Evolutionary conservation across 92 coral and sea anemone species (phyloP).

Genomic region (Porites evermanni): DNA sequence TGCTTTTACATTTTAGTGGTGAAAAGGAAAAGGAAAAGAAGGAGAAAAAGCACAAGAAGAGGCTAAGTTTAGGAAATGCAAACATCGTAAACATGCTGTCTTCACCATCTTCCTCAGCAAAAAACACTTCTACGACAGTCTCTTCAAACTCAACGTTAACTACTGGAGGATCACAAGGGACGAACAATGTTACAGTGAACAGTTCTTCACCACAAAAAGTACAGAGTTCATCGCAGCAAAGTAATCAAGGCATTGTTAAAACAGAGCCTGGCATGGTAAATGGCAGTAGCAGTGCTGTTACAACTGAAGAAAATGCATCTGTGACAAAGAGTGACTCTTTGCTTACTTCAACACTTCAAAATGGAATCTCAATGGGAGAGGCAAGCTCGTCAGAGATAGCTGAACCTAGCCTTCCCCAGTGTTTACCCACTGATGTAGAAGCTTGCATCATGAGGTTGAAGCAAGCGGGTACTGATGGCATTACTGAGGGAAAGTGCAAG

Average conservation of each 20-base stretch:
- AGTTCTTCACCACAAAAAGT: conserved; percentile 21
- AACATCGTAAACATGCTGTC: conserved; percentile 23
- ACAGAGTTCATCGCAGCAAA: conserved; percentile 12
- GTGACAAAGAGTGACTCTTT: conserved; percentile 13
- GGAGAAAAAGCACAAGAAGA: conserved; percentile 85
- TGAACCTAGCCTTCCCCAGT: conserved; percentile 82
- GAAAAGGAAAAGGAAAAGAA: conserved; percentile 78
- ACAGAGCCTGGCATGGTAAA: conserved; percentile 26
- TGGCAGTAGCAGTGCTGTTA: background rate
- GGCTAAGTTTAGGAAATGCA: conserved; percentile 38
- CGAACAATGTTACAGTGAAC: conserved; percentile 1
- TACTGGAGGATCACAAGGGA: background rate
- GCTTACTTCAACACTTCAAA: conserved; percentile 21
- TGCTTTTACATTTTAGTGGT: conserved; percentile 62
- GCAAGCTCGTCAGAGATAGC: conserved; percentile 15
- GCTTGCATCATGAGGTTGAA: conserved; percentile 81
- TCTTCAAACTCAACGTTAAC: conserved; percentile 41
- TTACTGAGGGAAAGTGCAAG: conserved; percentile 94
- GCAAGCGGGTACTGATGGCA: conserved; percentile 85
- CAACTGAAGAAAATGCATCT: background rate
- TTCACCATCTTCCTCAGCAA: conserved; percentile 25
- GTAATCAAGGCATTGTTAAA: conserved; percentile 24
- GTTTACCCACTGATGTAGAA: conserved; percentile 81
- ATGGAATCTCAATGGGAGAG: conserved; percentile 53
- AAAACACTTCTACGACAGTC: conserved; percentile 1